A percentile compares a stretch with the other conserved stretches of the same genome.
Conservation (phyloP, 2,797 vertebrate genomes). For the Chromis chromis region DNA sequence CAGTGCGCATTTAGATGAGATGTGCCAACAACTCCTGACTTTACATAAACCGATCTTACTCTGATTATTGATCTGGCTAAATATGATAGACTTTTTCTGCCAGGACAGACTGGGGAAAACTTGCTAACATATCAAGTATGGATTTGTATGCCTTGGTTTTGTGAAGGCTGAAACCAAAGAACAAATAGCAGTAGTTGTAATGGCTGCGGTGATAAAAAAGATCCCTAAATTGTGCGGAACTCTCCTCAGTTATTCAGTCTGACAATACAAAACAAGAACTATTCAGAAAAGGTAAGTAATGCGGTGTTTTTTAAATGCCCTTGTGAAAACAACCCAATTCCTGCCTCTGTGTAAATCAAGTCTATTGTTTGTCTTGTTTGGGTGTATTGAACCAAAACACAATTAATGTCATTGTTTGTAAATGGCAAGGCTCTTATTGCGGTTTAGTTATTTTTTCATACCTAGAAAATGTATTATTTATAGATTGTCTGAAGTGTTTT, state of each 20-base stretch:
- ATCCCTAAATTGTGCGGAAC: not conserved
- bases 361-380: slow-evolving; percentile 30
- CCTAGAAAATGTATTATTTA: slow-evolving; percentile 24
- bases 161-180: slow-evolving; percentile 14
- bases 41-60: not conserved
- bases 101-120: not conserved
- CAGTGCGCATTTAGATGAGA: not conserved
- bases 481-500: slow-evolving; percentile 10
- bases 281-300: slow-evolving; percentile 11
- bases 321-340: slow-evolving; percentile 1
- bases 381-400: slow-evolving; percentile 32
- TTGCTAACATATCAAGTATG: not conserved
- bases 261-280: not conserved
- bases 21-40: not conserved
- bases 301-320: slow-evolving; percentile 15
- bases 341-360: slow-evolving; percentile 30
- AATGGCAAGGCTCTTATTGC: slow-evolving; percentile 12
- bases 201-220: not conserved
- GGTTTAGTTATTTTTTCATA: not conserved
- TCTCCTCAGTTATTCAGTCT: not conserved
- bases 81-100: not conserved
- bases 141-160: not conserved
- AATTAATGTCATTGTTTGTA: slow-evolving; percentile 24
- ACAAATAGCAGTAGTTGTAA: not conserved
- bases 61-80: slow-evolving; percentile 17